These are phyloP conservation scores for Seriola dumerili DNA, from an alignment of 2,113 vertebrate genomes.

Conservation along the genomic window DNA sequence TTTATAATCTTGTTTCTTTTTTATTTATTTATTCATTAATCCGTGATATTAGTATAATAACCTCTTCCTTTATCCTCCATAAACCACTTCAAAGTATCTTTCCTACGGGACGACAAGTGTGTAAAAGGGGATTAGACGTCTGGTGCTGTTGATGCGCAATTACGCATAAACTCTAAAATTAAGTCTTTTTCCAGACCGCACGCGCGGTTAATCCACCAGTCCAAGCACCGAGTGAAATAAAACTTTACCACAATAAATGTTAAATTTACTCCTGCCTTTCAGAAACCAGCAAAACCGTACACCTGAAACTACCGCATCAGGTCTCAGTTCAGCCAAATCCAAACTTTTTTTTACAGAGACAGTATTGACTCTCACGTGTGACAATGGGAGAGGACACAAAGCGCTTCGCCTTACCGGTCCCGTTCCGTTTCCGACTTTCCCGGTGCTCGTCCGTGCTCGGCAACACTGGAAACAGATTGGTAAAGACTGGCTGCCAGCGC, in stretches of 20 bases:
- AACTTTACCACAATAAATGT: constrained; percentile 41
- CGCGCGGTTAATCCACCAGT: not conserved
- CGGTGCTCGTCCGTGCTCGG: constrained; percentile 66
- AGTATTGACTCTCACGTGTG: not conserved
- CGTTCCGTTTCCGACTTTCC: constrained; percentile 64
- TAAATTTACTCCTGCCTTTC: not conserved
- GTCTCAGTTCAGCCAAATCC: constrained; percentile 2
- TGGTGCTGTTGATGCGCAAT: constrained; percentile 41
- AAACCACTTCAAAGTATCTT: constrained; percentile 6
- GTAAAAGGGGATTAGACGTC: not conserved
- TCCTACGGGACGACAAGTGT: not conserved
- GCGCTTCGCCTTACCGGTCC: constrained; percentile 71
- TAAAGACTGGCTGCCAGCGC: constrained; percentile 56
- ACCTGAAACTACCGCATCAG: constrained; percentile 29
- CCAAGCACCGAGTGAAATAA: not conserved
- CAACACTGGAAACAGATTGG: constrained; percentile 62
- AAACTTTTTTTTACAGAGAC: constrained; percentile 51
- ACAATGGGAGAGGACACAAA: not conserved
- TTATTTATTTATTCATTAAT: not conserved
- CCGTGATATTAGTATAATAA: not conserved
- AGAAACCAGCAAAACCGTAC: not conserved
- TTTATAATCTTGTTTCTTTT: not conserved
- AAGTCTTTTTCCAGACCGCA: not conserved
- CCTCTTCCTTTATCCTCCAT: not conserved
- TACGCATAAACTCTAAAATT: constrained; percentile 49